phyloP scores from a whole-genome alignment of 2,888 invertebrate species.

The Colostygia pectinataria region DNA sequence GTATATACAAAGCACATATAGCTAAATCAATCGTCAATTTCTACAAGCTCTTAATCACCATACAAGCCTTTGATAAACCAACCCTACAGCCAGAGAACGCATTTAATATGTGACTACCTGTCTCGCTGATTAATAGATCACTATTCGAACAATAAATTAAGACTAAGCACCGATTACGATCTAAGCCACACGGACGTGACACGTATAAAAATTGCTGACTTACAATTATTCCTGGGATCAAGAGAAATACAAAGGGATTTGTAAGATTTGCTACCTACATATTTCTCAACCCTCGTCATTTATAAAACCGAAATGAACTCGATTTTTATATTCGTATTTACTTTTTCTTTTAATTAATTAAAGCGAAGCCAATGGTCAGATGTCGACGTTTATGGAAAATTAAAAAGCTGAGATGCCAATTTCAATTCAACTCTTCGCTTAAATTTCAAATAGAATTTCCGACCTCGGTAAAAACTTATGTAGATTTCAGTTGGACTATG shows the following conservation, averaged over 20 bases:
- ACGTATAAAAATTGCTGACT: constrained; percentile 26
- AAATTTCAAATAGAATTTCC: no score
- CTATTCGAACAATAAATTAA: constrained; percentile 28
- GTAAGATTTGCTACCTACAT: constrained; percentile 17
- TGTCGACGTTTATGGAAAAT: constrained; percentile 36
- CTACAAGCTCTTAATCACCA: constrained; percentile 64
- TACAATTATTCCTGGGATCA: constrained; percentile 26
- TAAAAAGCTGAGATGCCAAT: constrained; percentile 24
- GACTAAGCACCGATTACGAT: constrained; percentile 21
- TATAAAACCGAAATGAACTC: constrained; percentile 26
- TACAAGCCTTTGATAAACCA: constrained; percentile 61
- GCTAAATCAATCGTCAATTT: constrained; percentile 68
- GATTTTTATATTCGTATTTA: constrained; percentile 34
- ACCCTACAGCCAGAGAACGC: constrained; percentile 38
- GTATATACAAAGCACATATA: constrained; percentile 44
- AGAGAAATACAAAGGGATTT: constrained; percentile 29
- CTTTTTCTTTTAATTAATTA: constrained; percentile 44
- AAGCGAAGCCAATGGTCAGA: constrained; percentile 28
- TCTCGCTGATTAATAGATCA: constrained; percentile 15
- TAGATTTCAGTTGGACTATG: no score
- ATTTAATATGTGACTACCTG: constrained; percentile 23
- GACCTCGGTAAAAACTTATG: no score
- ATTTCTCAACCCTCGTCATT: constrained; percentile 21
- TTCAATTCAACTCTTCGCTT: constrained; percentile 34
- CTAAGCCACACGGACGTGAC: constrained; percentile 23